Evolutionary conservation across 2,113 vertebrate species (phyloP).

Genomic region (Psilopsiagon aurifrons): DNA sequence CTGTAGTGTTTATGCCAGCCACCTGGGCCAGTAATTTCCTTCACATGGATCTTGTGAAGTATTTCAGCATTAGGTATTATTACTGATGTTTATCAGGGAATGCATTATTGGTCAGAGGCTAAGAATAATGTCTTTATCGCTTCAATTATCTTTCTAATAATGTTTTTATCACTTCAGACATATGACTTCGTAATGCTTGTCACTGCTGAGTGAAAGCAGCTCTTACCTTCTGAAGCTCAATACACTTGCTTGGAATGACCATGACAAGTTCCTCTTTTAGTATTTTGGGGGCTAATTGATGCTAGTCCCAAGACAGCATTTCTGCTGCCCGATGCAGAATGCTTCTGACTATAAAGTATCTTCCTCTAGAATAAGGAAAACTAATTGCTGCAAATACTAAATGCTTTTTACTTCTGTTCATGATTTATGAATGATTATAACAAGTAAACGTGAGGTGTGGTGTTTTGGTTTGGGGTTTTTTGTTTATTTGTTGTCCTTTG

Average conservation of each 20-base stretch:
- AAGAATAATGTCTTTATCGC: constrained; percentile 39
- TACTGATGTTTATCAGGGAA: constrained; percentile 62
- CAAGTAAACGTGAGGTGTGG: neutral
- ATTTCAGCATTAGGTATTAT: constrained; percentile 25
- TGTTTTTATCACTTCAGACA: constrained; percentile 27
- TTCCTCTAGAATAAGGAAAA: neutral
- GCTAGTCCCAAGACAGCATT: neutral
- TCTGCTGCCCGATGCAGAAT: neutral
- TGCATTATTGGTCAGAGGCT: constrained; percentile 12
- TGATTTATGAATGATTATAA: neutral
- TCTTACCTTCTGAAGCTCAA: neutral
- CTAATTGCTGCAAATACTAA: neutral
- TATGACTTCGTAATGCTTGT: constrained; percentile 2
- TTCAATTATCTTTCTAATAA: constrained; percentile 45
- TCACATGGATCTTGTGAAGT: constrained; percentile 3
- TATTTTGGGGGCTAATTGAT: neutral
- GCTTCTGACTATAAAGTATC: neutral
- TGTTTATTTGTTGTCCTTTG: neutral
- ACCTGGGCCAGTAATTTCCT: constrained; percentile 49
- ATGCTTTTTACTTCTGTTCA: neutral
- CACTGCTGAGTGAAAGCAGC: neutral
- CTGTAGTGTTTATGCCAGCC: neutral
- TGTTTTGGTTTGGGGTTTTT: neutral
- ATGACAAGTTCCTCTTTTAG: neutral
- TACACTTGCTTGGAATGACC: neutral